These are phyloP conservation scores for Ochotona curzoniae DNA, from an alignment of 2,113 vertebrate genomes.

Conservation along the genomic window DNA sequence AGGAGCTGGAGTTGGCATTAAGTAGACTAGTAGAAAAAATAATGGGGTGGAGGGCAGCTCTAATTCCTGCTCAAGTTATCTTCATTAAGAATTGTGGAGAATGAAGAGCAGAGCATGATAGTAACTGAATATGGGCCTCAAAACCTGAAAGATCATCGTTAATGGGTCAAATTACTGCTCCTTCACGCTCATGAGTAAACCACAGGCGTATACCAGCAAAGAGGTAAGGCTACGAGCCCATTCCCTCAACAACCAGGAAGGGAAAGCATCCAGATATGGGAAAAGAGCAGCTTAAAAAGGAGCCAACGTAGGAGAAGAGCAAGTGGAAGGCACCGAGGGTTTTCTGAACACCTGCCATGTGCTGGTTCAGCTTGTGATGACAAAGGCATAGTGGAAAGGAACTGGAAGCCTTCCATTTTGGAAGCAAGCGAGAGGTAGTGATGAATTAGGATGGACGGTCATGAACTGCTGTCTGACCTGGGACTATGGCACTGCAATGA, in stretches of 20 bases:
- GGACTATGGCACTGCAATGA: background rate
- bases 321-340: background rate
- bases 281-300: background rate
- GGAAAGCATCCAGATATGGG: background rate
- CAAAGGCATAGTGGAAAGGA: background rate
- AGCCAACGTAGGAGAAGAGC: background rate
- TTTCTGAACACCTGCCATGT: constrained; percentile 5
- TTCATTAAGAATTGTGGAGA: constrained; percentile 9
- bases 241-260: background rate
- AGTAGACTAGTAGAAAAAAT: background rate
- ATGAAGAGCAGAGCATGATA: background rate
- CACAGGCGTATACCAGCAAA: background rate
- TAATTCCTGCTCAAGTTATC: background rate
- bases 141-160: background rate
- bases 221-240: background rate
- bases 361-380: background rate
- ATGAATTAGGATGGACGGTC: background rate
- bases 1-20: background rate
- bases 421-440: constrained; percentile 13
- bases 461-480: background rate
- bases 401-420: background rate
- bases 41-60: background rate
- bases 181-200: background rate
- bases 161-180: background rate
- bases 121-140: background rate